phyloP scores from a whole-genome alignment of 1,140 invertebrate genomes.

The Scaptomyza pallida region DNA sequence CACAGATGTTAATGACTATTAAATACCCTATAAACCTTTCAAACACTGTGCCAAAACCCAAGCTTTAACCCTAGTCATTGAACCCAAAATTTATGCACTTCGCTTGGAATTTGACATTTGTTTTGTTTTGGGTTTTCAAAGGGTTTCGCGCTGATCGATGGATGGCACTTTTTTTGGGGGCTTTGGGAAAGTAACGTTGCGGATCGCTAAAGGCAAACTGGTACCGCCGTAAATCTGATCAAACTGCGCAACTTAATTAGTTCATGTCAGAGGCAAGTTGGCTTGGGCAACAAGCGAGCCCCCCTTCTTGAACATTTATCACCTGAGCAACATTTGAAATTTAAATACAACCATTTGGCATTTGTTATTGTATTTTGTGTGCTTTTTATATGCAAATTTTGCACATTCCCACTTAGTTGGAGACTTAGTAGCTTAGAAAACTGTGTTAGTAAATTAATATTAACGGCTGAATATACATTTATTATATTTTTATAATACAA shows the following conservation, averaged over 20 bases:
- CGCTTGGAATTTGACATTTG: conserved; percentile 63
- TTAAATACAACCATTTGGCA: conserved; percentile 18
- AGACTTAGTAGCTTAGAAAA: conserved; percentile 12
- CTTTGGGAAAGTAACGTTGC: conserved; percentile 57
- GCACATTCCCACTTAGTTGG: conserved; percentile 1
- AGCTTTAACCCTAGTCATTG: too few species aligned
- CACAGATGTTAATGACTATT: too few species aligned
- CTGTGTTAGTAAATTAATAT: conserved; percentile 60
- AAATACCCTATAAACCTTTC: too few species aligned
- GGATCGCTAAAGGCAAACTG: conserved; percentile 37
- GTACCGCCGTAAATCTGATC: conserved; percentile 67
- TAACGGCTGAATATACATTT: conserved; percentile 37
- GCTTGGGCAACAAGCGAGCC: conserved; percentile 18
- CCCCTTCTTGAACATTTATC: conserved; percentile 38
- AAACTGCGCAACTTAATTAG: conserved; percentile 75
- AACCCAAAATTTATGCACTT: conserved; percentile 56
- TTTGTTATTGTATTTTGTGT: conserved; percentile 5
- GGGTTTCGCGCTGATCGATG: conserved; percentile 49
- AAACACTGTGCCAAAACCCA: too few species aligned
- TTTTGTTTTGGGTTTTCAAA: conserved; percentile 28
- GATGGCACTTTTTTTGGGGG: conserved; percentile 33
- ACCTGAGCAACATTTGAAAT: conserved; percentile 41
- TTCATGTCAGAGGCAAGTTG: conserved; percentile 53
- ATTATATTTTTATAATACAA: conserved; percentile 40
- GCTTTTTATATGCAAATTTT: conserved; percentile 57